Conservation (phyloP, 2,797 vertebrate species). For the Sebastes taczanowskii region DNA sequence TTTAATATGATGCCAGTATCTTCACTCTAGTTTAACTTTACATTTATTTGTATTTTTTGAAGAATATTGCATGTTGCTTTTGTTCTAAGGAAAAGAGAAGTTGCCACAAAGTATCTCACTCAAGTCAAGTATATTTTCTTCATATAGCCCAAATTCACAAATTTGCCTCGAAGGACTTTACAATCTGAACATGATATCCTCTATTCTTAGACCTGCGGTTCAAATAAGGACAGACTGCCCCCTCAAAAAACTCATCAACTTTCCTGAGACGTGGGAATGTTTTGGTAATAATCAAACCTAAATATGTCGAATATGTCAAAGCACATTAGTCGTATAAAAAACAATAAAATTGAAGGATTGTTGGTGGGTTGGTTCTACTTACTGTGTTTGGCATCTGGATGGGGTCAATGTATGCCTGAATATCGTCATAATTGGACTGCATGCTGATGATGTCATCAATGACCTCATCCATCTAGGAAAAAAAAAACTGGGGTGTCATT, state of each 20-base stretch:
- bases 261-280: neutral
- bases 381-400: constrained; percentile 97
- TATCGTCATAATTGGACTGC: constrained; percentile 89
- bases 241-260: neutral
- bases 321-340: neutral
- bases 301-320: neutral
- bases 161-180: neutral
- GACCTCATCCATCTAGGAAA: constrained; percentile 91
- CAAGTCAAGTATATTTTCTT: neutral
- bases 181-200: neutral
- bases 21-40: neutral
- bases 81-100: neutral
- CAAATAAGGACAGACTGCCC: neutral
- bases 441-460: constrained; percentile 97
- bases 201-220: neutral
- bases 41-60: neutral
- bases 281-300: neutral
- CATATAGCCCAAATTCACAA: neutral
- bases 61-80: neutral
- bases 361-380: constrained; percentile 57
- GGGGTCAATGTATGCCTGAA: constrained; percentile 90
- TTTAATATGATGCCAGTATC: no score
- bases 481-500: constrained; percentile 11
- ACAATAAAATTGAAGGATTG: neutral
- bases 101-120: neutral